phyloP scores from a whole-genome alignment of 92 coral and sea anemone species.

The Zoanthus solanderi region DNA sequence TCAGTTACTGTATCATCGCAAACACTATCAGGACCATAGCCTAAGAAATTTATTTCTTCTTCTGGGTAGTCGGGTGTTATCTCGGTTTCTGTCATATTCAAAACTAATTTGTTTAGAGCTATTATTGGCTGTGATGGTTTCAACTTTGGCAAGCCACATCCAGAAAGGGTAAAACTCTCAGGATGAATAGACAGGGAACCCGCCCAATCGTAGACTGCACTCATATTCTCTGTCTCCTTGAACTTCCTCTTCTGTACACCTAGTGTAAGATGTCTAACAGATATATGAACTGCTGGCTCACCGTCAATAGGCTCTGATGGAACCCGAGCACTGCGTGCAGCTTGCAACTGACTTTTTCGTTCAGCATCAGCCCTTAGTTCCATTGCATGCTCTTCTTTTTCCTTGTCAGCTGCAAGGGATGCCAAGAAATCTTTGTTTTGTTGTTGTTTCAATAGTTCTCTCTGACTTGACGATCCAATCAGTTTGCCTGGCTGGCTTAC shows the following conservation, averaged over 20 bases:
- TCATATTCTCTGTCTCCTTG: constrained; percentile 39
- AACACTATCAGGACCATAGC: constrained; percentile 43
- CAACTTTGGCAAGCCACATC: constrained; percentile 49
- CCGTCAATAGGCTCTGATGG: constrained; percentile 43
- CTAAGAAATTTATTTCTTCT: constrained; percentile 55
- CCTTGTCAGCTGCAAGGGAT: constrained; percentile 65
- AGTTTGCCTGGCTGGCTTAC: constrained; percentile 33
- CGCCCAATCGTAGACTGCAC: constrained; percentile 64
- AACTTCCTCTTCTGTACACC: constrained; percentile 63
- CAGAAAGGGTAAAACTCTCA: constrained; percentile 60
- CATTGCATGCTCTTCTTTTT: constrained; percentile 47
- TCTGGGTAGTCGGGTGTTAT: constrained; percentile 54
- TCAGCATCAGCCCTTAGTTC: constrained; percentile 24
- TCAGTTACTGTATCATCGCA: constrained; percentile 35
- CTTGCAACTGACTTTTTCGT: constrained; percentile 49
- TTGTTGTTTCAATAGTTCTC: constrained; percentile 42
- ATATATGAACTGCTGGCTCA: constrained; percentile 36
- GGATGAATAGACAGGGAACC: constrained; percentile 55
- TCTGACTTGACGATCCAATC: constrained; percentile 56
- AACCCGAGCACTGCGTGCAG: constrained; percentile 46
- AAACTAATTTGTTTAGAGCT: constrained; percentile 36
- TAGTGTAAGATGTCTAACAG: constrained; percentile 54
- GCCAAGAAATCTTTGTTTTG: constrained; percentile 53
- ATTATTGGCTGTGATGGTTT: constrained; percentile 49
- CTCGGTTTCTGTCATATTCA: constrained; percentile 48